Evolutionary conservation across 2,113 vertebrate species (phyloP), one percentile per base, ranked within the genome.

Genomic region (Urocynchramus pylzowi): DNA sequence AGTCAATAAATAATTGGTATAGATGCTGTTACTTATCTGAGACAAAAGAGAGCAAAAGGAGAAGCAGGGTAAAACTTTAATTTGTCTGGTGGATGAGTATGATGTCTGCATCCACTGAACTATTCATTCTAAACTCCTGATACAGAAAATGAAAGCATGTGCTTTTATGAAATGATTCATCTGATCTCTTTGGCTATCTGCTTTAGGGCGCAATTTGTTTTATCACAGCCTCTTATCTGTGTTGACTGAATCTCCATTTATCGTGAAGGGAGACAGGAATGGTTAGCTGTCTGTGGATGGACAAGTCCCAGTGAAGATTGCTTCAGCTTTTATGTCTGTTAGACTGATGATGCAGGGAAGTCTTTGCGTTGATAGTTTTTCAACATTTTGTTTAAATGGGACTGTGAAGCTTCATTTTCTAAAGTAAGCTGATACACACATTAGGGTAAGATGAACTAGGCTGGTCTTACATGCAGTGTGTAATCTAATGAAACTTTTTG

Each of bases 191-290:
- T 75, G 68, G 65, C 37, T 89, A 6, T 83, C 85, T 93, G 61
- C 90, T 95, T 93, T 75, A 87, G 92, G 53, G 61, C 24, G 11
- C 63, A 76, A 8, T 96, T 94, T 93, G 56, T 94, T 96, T 94
- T 93, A 65, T 96, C 77, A 10, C 30, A 30, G 37, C 16, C 57
- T 79, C 59, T 84, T 93, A 64, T 60, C 88, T 82, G 30, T 71
- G 57, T 90, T 90, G 84, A 45, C 90, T 83, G 70, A 89, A 56
- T 75, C 74, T 78, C 74, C 57, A 18, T 91, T 76, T 76, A 41
- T 87, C 0, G 2, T 52, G 45, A 75, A 75, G 65, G 74, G 78
- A 94, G 88, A 76, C 24, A 37, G 82, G 75, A 84, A 57, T 89
- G 64, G 77, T 84, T 93, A 30, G 70, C 63, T 76, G n/a, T 82